A percentile compares a stretch with the other conserved stretches of the same genome.
Conservation (phyloP, 1,140 invertebrate genomes). For the Meteorus sp. region DNA sequence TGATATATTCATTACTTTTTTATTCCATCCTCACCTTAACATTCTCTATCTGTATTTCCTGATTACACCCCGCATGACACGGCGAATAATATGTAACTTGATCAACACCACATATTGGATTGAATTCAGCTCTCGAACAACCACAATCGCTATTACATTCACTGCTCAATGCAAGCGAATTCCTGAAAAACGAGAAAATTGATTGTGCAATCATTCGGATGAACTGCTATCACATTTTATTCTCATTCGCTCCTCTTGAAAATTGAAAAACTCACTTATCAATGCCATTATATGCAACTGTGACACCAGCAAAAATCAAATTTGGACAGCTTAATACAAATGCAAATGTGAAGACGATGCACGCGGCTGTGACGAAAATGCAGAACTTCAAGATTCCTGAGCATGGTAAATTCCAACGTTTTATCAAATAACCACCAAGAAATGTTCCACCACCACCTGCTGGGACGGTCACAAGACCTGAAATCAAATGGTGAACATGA, state of each 20-base stretch:
- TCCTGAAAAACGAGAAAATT: constrained; percentile 34
- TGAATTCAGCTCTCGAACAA: constrained; percentile 61
- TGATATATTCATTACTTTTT: constrained; percentile 7
- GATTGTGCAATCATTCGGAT: neutral
- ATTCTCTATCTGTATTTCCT: constrained; percentile 47
- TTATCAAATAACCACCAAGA: constrained; percentile 77
- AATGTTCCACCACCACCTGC: constrained; percentile 79
- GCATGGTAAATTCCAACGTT: constrained; percentile 71
- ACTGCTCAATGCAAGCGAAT: constrained; percentile 48
- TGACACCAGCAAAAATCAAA: constrained; percentile 74
- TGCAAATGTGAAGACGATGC: constrained; percentile 65
- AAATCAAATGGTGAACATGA: neutral
- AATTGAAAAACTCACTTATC: constrained; percentile 51
- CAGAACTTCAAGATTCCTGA: constrained; percentile 78
- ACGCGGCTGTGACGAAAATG: constrained; percentile 63
- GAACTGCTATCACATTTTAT: neutral
- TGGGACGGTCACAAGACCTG: constrained; percentile 72
- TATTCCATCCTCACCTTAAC: constrained; percentile 37
- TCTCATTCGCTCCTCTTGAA: neutral
- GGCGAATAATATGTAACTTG: constrained; percentile 81
- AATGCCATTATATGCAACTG: constrained; percentile 59
- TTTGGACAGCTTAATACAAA: constrained; percentile 78
- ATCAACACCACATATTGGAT: constrained; percentile 78
- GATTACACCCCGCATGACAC: constrained; percentile 78
- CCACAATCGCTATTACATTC: constrained; percentile 68